Evolutionary conservation across 2,888 invertebrate genomes (phyloP).

Genomic region (Drosophila ochracea): DNA sequence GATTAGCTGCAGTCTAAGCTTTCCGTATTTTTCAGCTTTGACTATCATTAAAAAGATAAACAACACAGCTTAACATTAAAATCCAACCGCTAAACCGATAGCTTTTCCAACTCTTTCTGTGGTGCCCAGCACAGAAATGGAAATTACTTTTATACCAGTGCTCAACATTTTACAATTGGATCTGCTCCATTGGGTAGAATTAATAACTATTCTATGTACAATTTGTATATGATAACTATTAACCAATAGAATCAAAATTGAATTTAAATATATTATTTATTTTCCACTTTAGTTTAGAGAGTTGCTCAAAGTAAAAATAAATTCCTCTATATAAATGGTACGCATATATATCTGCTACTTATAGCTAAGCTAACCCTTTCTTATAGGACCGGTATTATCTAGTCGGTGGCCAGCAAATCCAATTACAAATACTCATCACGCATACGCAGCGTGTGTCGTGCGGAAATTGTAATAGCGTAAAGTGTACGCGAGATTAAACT

Average conservation of each 20-base stretch:
- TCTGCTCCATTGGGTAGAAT: not conserved
- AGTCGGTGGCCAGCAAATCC: not conserved
- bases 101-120: conserved; percentile 5
- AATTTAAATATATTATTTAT: not conserved
- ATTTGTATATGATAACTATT: not conserved
- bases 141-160: conserved; percentile 36
- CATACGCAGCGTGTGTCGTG: conserved; percentile 62
- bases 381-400: conserved; percentile 4
- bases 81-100: not conserved
- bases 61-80: conserved; percentile 54
- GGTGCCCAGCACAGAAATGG: conserved; percentile 14
- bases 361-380: not conserved
- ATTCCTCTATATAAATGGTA: not conserved
- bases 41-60: conserved; percentile 65
- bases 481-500: conserved; percentile 41
- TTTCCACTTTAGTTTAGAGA: not conserved
- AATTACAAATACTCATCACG: conserved; percentile 55
- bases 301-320: not conserved
- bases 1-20: conserved; percentile 2
- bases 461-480: conserved; percentile 25
- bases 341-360: no score
- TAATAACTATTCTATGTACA: not conserved
- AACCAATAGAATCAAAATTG: not conserved
- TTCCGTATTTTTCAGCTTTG: conserved; percentile 22
- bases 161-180: not conserved